Evolutionary conservation across 2,113 vertebrate species (phyloP).

Genomic region (Oriolus oriolus): DNA sequence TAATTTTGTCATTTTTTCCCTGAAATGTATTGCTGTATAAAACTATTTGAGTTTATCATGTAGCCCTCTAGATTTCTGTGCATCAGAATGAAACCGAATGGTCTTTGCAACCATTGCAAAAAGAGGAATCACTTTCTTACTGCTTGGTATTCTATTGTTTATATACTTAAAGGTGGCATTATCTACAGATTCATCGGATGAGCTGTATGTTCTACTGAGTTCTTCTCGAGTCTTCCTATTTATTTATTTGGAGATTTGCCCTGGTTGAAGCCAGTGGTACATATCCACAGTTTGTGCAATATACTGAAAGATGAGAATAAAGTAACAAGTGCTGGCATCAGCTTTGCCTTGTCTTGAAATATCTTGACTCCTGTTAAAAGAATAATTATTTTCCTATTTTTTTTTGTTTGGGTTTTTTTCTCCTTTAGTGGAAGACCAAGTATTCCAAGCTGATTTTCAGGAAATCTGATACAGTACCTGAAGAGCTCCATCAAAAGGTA

Average conservation of each 20-base stretch:
- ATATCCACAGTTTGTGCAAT: background rate
- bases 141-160: background rate
- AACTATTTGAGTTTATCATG: background rate
- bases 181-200: background rate
- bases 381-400: background rate
- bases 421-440: constrained; percentile 86
- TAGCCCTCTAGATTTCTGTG: background rate
- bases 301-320: background rate
- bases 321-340: background rate
- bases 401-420: background rate
- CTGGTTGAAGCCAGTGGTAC: background rate
- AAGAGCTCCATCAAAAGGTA: constrained; percentile 80
- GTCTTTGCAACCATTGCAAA: background rate
- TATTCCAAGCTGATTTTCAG: constrained; percentile 86
- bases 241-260: background rate
- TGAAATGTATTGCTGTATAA: background rate
- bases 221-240: background rate
- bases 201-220: background rate
- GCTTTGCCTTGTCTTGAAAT: background rate
- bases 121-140: background rate
- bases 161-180: background rate
- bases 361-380: background rate
- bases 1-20: background rate
- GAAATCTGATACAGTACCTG: constrained; percentile 76
- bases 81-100: background rate